Evolutionary conservation across 1,140 invertebrate genomes (phyloP).

Genomic region (Choristoneura fumiferana): DNA sequence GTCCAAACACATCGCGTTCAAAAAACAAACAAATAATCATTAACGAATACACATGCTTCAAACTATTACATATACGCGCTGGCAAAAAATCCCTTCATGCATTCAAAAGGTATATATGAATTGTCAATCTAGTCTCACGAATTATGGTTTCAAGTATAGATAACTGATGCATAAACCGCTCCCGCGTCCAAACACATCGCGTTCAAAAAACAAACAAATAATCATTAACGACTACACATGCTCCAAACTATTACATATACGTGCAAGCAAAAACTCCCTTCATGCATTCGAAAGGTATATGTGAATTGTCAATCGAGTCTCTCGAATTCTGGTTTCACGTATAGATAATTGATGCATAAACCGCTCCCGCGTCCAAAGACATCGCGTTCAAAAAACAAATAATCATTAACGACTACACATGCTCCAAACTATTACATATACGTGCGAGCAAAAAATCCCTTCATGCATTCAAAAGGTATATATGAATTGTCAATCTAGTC

Average conservation of each 20-base stretch:
- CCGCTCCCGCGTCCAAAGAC: not conserved
- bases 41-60: conserved; percentile 23
- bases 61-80: conserved; percentile 44
- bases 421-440: conserved; percentile 41
- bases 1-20: no score
- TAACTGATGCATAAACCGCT: conserved; percentile 7
- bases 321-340: no score
- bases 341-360: no score
- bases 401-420: conserved; percentile 26
- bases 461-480: conserved; percentile 44
- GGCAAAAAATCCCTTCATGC: conserved; percentile 56
- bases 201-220: conserved; percentile 17
- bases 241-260: conserved; percentile 43
- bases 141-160: no score
- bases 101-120: conserved; percentile 36
- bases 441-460: conserved; percentile 50
- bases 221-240: conserved; percentile 25
- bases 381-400: conserved; percentile 1
- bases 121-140: no score
- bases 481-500: no score
- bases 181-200: not conserved
- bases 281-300: conserved; percentile 44
- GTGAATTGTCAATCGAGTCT: no score
- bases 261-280: conserved; percentile 49
- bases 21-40: conserved; percentile 23